Conservation (phyloP, 2,113 vertebrate species). For the Panthera leo region DNA sequence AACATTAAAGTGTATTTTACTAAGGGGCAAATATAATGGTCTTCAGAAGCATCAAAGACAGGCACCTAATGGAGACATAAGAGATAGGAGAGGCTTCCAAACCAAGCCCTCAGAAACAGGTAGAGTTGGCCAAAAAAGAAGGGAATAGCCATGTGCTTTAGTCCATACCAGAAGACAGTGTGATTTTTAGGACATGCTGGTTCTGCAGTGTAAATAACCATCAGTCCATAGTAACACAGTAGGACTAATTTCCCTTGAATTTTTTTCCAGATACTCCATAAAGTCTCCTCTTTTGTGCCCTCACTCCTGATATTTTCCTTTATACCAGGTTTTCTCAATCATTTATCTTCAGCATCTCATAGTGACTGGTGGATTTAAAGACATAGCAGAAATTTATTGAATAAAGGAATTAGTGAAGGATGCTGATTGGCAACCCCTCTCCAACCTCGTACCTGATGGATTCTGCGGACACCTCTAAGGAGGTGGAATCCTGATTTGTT, state of each 20-base stretch:
- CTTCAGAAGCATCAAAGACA: background rate
- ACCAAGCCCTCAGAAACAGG: background rate
- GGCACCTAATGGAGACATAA: background rate
- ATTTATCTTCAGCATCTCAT: background rate
- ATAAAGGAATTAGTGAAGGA: background rate
- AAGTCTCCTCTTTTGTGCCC: background rate
- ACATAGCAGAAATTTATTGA: background rate
- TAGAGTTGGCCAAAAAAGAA: background rate
- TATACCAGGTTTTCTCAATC: background rate
- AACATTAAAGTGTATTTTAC: background rate
- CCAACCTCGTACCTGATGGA: fast-evolving
- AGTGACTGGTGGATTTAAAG: background rate
- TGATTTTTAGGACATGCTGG: background rate
- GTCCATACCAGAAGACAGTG: fast-evolving
- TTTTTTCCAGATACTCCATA: background rate
- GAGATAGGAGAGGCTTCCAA: background rate
- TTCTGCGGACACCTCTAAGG: fast-evolving
- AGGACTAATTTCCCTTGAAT: background rate
- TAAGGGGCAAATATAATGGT: background rate
- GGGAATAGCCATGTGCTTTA: background rate
- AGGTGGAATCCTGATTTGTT: background rate
- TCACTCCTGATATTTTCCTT: background rate
- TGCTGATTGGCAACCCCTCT: fast-evolving
- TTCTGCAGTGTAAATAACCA: fast-evolving
- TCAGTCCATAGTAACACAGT: background rate